Conservation (phyloP, 2,888 invertebrate genomes). For the Alcis repandata region DNA sequence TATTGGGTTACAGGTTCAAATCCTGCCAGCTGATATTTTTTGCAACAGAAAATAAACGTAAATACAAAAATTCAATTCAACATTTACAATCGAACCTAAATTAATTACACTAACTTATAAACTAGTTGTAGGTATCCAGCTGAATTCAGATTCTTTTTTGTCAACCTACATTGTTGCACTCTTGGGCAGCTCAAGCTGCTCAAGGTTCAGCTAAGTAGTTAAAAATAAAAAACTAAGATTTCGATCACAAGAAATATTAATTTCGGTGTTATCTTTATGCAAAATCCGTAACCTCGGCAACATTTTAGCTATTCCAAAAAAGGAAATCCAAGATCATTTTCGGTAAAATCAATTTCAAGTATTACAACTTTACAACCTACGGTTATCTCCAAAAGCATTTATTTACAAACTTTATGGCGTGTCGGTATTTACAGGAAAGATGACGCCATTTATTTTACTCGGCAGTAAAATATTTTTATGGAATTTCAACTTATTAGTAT, state of each 20-base stretch:
- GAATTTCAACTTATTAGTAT: not conserved
- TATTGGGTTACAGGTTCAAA: too few species aligned
- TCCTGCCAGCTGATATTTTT: too few species aligned
- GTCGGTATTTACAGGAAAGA: slow-evolving; percentile 3
- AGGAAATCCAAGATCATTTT: slow-evolving; percentile 3
- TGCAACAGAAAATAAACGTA: too few species aligned
- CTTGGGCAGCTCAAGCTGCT: too few species aligned
- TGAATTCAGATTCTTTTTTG: too few species aligned
- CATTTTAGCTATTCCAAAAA: not conserved
- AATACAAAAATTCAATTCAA: too few species aligned
- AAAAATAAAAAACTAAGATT: too few species aligned
- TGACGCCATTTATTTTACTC: slow-evolving; percentile 4
- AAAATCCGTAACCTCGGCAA: not conserved
- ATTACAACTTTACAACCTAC: not conserved
- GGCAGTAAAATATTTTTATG: not conserved
- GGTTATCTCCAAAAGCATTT: slow-evolving; percentile 7
- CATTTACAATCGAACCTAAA: too few species aligned
- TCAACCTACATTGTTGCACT: too few species aligned
- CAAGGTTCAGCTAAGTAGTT: too few species aligned
- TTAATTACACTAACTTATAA: too few species aligned
- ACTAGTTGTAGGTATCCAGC: too few species aligned
- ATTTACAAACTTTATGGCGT: slow-evolving; percentile 17
- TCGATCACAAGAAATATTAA: not conserved
- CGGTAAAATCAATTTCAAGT: slow-evolving; percentile 1
- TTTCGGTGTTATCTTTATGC: not conserved